Evolutionary conservation across 2,888 invertebrate species (phyloP), one percentile per base, ranked within the genome.

Genomic region (Sycophila texana): DNA sequence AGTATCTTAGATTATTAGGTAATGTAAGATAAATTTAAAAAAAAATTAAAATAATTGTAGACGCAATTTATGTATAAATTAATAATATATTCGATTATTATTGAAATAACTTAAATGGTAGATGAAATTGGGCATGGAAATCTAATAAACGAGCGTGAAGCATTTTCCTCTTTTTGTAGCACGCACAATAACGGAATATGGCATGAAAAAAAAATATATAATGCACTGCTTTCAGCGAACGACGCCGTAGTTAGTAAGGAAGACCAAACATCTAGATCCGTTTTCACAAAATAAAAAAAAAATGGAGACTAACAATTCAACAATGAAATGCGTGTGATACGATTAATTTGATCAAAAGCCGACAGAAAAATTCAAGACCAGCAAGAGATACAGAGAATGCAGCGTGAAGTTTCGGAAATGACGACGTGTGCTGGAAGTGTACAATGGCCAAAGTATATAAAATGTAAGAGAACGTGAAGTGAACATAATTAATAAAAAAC

Each of bases 191-290:
- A 77, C 53, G 79, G 79, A 71, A 61, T 81, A 74, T 66, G 55
- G 58, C 67, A 78, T 55, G 30, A 63, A 66, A 58, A 51, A 68
- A 77, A 57, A 63, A 61, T 1, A 58, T 26, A 61, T 63, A 74
- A 77, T 72, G 82, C 83, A 83, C 82, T 81, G 83, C 82, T 83
- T 83, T 79, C 47, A 75, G 75, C 74, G 39, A 82, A 80, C 71
- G 58, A 71, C 58, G 81, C 20, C 61, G 20, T 81, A 77, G 71
- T 49, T 74, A 49, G 47, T 81, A 77, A 77, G 77, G 49, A 73
- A 74, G 81, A 81, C 77, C 81, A 81, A 81, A 77, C 68, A 73
- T 80, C 68, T 75, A 60, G 70, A 73, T 4, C 53, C 47, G 66
- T 72, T 81, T 81, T 71, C 67, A 81, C 66, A 60, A 75, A 65